Conservation (phyloP, 2,888 invertebrate species). For the Synergus gifuensis region DNA sequence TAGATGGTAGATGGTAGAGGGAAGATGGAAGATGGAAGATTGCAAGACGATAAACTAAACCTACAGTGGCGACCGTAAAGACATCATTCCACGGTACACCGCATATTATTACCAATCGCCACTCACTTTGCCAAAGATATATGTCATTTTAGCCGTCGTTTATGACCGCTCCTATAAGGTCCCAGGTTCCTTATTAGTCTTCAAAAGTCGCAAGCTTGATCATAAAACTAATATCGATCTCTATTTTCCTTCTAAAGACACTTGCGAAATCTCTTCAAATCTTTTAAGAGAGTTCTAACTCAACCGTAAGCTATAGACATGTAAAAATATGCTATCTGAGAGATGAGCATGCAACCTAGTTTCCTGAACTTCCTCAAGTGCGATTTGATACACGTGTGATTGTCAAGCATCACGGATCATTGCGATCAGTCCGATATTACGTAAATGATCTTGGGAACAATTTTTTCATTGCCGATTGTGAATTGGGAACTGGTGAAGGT, state of each 20-base stretch:
- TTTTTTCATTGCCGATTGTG: background rate
- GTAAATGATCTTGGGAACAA: conserved; percentile 31
- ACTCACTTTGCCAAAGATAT: conserved; percentile 41
- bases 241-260: background rate
- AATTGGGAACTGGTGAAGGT: conserved; percentile 1
- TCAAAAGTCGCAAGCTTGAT: background rate
- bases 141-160: conserved; percentile 53
- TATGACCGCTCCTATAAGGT: conserved; percentile 46
- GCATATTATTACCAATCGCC: conserved; percentile 71
- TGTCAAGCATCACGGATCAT: conserved; percentile 32
- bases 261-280: too few relatives aligned
- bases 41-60: conserved; percentile 71
- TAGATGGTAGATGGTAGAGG: background rate
- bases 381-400: conserved; percentile 42
- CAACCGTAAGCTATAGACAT: too few relatives aligned
- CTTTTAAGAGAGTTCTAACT: conserved; percentile 22
- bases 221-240: conserved; percentile 11
- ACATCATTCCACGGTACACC: conserved; percentile 71
- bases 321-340: too few relatives aligned
- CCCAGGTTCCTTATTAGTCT: conserved; percentile 43
- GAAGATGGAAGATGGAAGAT: background rate
- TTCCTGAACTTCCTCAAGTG: conserved; percentile 27
- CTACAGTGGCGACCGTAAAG: conserved; percentile 68
- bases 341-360: too few relatives aligned
- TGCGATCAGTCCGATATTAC: conserved; percentile 30